Base-by-base conservation (phyloP, 2,113 vertebrate species). In the Calyptomena viridis region DNA sequence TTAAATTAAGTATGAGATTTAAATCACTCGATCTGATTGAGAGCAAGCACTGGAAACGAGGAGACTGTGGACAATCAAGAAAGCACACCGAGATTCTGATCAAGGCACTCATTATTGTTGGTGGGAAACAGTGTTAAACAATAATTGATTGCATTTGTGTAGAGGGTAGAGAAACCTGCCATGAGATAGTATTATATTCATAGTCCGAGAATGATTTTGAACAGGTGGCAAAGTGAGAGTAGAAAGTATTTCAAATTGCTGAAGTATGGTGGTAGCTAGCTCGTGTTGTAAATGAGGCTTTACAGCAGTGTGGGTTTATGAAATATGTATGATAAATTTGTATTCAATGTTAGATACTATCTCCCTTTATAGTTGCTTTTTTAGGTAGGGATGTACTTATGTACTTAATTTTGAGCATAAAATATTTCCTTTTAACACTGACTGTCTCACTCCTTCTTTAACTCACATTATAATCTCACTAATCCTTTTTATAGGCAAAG, bases 1-100 rank as follows among this genome's bases (percentile, higher is more conserved):
- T 87, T 95, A 96, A 92, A 97, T 96, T 90, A 96, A 93, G 55
- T 94, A 79, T 79, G 83, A 96, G 94, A 91, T 96, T 92, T 81
- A 88, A 96, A 92, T 93, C 56, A 64, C 83, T 94, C 46, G 44
- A 56, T 84, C 73, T 97, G 92, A 89, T 94, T 94, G 88, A 96
- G 83, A 78, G 56, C 72, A 68, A 50, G 76, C 37, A 4, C 49
- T 89, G 76, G 79, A 92, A 96, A 73, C 81, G 58, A 92, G 87
- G 64, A 42, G 62, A 46, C 53, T 78, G 40, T 63, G 80, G 69
- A 73, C 90, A 91, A 82, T 92, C 83, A 78, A 24, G 86, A 89
- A 92, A 89, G 40, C 76, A 87, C 50, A 50, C 77, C 23, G 46
- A 84, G 86, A 58, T 90, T 88, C 83, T 84, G 83, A 88, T 90